Evolutionary conservation across 2,113 vertebrate species (phyloP).

Genomic region (Pangasianodon hypophthalmus): DNA sequence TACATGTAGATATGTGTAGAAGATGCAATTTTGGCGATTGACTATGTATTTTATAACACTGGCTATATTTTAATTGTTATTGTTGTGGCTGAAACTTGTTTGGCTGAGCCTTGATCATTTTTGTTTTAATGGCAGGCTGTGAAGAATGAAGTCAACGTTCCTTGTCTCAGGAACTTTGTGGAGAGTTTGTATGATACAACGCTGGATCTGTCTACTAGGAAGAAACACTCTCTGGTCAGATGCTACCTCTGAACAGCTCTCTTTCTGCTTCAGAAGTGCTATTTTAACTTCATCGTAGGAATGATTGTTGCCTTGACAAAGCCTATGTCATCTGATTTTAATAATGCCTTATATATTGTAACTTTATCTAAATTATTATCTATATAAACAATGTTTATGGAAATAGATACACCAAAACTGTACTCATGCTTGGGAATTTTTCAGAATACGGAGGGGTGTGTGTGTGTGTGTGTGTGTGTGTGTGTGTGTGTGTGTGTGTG

Average conservation of each 20-base stretch:
- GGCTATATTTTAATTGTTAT: background rate
- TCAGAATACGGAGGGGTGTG: background rate
- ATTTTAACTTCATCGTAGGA: background rate
- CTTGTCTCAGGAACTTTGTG: slow-evolving; percentile 96
- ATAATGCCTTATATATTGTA: background rate
- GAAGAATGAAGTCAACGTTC: slow-evolving; percentile 99
- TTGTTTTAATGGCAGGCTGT: slow-evolving; percentile 80
- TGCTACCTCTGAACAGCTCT: slow-evolving; percentile 25
- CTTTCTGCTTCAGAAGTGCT: background rate
- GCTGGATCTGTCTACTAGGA: slow-evolving; percentile 93
- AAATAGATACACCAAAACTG: background rate
- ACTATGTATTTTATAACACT: background rate
- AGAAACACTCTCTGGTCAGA: slow-evolving; percentile 97
- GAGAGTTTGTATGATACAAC: slow-evolving; percentile 96
- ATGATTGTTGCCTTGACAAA: background rate
- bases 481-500: background rate
- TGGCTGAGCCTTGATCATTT: background rate
- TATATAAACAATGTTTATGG: background rate
- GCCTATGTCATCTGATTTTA: background rate
- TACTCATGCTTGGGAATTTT: background rate
- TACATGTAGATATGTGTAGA: background rate
- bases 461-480: background rate
- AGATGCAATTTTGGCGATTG: too few relatives aligned
- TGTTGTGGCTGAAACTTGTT: background rate
- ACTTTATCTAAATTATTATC: background rate